Evolutionary conservation across 2,888 invertebrate genomes (phyloP), one percentile per base, ranked within the genome.

Genomic region (Phalangium opilio): DNA sequence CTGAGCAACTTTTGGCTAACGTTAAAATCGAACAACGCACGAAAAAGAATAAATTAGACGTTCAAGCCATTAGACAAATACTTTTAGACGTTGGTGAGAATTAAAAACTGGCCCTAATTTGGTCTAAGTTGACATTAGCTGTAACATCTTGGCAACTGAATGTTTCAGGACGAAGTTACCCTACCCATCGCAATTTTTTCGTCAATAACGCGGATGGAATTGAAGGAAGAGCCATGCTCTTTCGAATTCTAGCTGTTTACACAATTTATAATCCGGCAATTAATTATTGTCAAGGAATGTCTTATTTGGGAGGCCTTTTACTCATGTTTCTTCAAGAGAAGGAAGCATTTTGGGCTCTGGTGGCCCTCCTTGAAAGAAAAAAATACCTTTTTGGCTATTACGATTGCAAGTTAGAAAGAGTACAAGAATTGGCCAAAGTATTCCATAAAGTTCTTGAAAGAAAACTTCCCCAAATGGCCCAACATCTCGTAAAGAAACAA

Each of bases 251-350:
- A 17, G 38, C 38, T 10, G 38, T 38, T 38, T 38, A 38, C 18
- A 38, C 38, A n/a, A 18, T 38, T 8, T 38, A 38, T 38, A 38
- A 38, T 18, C 38, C 38, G 15, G 14, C 10, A 14, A 38, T 17
- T 14, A 38, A 38, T 12, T 38, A 38, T 14, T 38, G 38, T 14
- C 38, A 38, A 38, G 38, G 38, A 12, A 38, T 38, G 38, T 38
- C 38, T 8, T 38, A 38, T 18, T 10, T 38, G 11, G 38, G 17
- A 38, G 38, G 17, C 18, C 15, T 38, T 15, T 14, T 38, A 12
- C 14, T 38, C 10, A 38, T 38, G 38, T 18, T 17, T 15, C 18
- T 38, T 3, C 17, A 38, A 38, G 38, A 38, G 38, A 38, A 38
- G 4, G 38, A 38, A 18, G 38, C 38, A 8, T 38, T 38, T 18